phyloP scores from a whole-genome alignment of 2,113 vertebrate genomes.

The Phyllostomus hastatus region DNA sequence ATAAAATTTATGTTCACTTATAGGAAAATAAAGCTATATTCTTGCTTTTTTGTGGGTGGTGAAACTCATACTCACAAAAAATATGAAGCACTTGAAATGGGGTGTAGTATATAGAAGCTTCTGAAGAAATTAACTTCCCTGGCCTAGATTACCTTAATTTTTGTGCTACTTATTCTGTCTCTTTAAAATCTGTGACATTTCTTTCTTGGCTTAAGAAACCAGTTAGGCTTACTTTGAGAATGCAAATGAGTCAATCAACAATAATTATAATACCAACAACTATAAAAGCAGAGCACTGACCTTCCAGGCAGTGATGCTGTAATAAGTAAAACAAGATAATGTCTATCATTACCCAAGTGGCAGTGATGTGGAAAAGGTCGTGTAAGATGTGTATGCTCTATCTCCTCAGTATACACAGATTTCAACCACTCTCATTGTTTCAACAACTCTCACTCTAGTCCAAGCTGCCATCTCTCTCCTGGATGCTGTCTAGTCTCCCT shows the following conservation, averaged over 20 bases:
- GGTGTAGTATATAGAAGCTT: neutral
- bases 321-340: neutral
- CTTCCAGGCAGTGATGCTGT: neutral
- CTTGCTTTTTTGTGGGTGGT: neutral
- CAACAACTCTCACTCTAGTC: neutral
- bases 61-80: neutral
- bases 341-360: neutral
- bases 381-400: neutral
- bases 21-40: neutral
- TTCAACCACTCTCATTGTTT: neutral
- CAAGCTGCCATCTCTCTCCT: neutral
- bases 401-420: neutral
- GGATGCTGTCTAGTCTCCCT: neutral
- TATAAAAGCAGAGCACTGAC: neutral
- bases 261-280: neutral
- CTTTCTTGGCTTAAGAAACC: neutral
- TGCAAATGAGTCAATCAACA: neutral
- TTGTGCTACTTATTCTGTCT: neutral
- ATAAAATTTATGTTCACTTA: neutral
- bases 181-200: neutral
- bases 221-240: neutral
- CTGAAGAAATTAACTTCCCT: neutral
- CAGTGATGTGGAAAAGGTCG: neutral
- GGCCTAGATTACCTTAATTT: neutral
- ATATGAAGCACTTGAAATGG: neutral